Conservation (phyloP, 2,797 vertebrate species). For the Typhlichthys subterraneus region DNA sequence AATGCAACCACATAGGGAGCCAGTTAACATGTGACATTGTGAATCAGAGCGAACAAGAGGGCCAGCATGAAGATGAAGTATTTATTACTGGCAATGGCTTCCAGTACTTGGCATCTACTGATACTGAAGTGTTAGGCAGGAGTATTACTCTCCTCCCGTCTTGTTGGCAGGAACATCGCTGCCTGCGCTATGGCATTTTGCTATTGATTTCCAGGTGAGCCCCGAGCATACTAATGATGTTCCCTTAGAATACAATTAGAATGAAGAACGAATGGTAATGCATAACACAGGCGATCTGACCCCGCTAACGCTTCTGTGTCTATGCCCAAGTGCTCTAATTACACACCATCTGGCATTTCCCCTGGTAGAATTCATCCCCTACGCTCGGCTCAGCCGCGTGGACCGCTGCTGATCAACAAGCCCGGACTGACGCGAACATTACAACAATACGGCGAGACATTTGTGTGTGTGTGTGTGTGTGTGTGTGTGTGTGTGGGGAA, state of each 20-base stretch:
- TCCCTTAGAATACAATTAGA: conserved; percentile 57
- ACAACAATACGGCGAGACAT: conserved; percentile 47
- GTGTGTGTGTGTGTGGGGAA: background rate
- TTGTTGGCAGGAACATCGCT: conserved; percentile 55
- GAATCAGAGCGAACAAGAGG: conserved; percentile 42
- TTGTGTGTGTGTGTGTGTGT: background rate
- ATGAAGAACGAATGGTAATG: conserved; percentile 57
- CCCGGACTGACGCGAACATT: conserved; percentile 62
- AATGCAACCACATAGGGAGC: conserved; percentile 52
- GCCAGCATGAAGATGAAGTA: conserved; percentile 56
- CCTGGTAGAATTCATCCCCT: conserved; percentile 70
- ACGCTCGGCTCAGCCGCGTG: conserved; percentile 66
- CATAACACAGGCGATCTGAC: conserved; percentile 67
- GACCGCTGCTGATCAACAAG: conserved; percentile 69
- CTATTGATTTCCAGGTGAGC: conserved; percentile 69
- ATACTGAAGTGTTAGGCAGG: conserved; percentile 49
- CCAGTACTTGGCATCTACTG: conserved; percentile 48
- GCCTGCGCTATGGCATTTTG: conserved; percentile 53
- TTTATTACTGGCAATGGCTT: conserved; percentile 58
- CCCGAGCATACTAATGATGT: conserved; percentile 64
- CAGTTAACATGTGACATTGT: conserved; percentile 45
- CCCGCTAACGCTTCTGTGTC: conserved; percentile 66
- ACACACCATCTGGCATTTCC: conserved; percentile 76
- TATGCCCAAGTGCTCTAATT: conserved; percentile 69
- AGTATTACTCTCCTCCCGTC: conserved; percentile 41